A percentile compares a stretch with the other conserved stretches of the same genome.
These are phyloP conservation scores for Euphydryas editha DNA, from an alignment of 2,888 invertebrate species.

Conservation along the genomic window DNA sequence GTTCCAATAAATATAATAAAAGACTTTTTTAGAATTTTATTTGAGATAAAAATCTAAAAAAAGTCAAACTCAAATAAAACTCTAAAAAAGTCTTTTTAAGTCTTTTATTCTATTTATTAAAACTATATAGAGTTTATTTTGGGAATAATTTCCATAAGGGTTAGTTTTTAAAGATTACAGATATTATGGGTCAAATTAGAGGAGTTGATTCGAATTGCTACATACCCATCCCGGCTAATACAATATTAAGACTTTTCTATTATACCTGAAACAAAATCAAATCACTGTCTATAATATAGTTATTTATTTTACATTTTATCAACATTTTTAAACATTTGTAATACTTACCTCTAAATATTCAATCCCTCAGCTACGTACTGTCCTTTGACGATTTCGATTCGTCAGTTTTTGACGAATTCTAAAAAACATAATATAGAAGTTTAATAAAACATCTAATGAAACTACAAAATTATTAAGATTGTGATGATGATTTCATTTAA, in stretches of 20 bases:
- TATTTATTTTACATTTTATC: background rate
- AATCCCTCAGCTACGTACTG: constrained; percentile 29
- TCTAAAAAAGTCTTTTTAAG: too few relatives aligned
- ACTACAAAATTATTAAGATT: too few relatives aligned
- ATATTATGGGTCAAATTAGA: background rate
- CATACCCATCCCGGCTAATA: constrained; percentile 21
- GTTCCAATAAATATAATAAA: too few relatives aligned
- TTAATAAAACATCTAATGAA: background rate
- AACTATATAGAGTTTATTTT: too few relatives aligned
- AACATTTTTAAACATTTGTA: background rate
- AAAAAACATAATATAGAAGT: constrained; percentile 19
- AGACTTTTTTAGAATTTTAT: too few relatives aligned
- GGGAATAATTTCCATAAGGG: too few relatives aligned
- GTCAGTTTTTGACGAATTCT: constrained; percentile 31
- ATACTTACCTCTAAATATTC: background rate
- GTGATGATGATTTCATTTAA: too few relatives aligned
- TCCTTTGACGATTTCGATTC: constrained; percentile 26
- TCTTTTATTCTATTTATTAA: too few relatives aligned
- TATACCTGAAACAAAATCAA: constrained; percentile 19
- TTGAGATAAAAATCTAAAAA: too few relatives aligned
- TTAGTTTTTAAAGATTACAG: background rate
- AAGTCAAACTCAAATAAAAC: too few relatives aligned
- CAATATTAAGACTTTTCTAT: constrained; percentile 12
- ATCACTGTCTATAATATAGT: background rate
- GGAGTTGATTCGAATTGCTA: constrained; percentile 16